Base-by-base conservation (phyloP, 1,140 invertebrate species). In the Drosophila novamexicana region DNA sequence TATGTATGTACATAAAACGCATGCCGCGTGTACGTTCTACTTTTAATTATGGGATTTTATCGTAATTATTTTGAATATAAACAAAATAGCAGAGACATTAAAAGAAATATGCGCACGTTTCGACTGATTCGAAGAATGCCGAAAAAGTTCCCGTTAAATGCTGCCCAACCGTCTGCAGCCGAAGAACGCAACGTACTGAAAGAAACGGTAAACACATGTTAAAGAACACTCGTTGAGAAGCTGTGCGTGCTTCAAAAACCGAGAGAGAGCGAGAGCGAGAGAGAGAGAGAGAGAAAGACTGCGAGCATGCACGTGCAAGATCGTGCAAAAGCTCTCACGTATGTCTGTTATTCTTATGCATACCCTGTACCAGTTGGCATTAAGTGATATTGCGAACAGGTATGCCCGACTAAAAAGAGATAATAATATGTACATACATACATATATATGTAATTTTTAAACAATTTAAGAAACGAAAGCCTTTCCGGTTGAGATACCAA, bases 31-130 rank as follows among this genome's bases (percentile, higher is more conserved):
- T 61, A 42, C 67, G 62, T 65, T 79, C 75, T 77, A 74, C 75
- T 67, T 76, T 79, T 77, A 69, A 75, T 86, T 79, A 77, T 72
- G 70, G 45, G 74, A 75, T 78, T 88, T 86, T 82, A 65, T 79
- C 58, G 73, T 65, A 66, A 77, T 83, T 79, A 79, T 83, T 77
- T 73, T 61, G 52, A 49, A 50, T 66, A 79, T 83, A 88, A 89
- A 88, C 81, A 84, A 85, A 77, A 63, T 22, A 58, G 45, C 56
- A 39, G 39, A 50, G 52, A 62, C 45, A 57, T 16, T 29, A 22
- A 64, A 34, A 44, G 57, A 66, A 70, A 79, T 66, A 63, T 65
- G 83, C 54, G 59, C 79, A 88, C 83, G 83, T 83, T 80, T 77
- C 29, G 1, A 16, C 68, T 42, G 73, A 72, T 79, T 75, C 65